These are phyloP conservation scores for Ondatra zibethicus DNA, from an alignment of 2,113 vertebrate species.

Conservation along the genomic window DNA sequence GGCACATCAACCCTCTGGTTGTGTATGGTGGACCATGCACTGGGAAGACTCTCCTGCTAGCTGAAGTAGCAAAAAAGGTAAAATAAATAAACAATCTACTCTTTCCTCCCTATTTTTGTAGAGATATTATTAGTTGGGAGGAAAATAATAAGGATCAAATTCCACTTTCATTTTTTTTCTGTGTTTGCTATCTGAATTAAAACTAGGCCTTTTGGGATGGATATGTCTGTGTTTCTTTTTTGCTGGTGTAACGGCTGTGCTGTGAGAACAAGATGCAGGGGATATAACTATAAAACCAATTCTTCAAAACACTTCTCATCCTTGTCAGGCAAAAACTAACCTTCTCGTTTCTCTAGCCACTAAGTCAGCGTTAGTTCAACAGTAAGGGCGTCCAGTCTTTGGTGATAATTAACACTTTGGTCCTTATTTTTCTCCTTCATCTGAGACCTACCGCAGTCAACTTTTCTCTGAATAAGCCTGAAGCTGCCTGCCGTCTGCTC, in stretches of 20 bases:
- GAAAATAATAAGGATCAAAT: neutral
- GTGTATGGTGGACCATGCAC: conserved; percentile 97
- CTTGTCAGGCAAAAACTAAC: neutral
- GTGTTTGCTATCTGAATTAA: conserved; percentile 40
- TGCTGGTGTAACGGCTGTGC: neutral
- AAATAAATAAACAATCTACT: conserved; percentile 42
- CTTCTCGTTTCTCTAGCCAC: neutral
- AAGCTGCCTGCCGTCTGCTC: neutral
- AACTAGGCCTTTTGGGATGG: neutral
- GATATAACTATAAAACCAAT: neutral
- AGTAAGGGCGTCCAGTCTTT: neutral
- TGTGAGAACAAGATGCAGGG: neutral
- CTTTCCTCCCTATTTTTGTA: neutral
- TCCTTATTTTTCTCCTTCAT: neutral
- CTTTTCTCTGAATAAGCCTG: neutral
- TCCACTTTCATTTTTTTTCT: conserved; percentile 67
- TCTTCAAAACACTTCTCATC: neutral
- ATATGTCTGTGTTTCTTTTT: neutral
- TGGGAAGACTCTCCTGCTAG: conserved; percentile 96
- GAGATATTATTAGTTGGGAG: neutral
- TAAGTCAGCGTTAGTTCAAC: neutral
- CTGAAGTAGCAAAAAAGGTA: conserved; percentile 98
- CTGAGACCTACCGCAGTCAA: neutral
- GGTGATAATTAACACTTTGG: neutral
- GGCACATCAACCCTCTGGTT: conserved; percentile 93